phyloP scores from a whole-genome alignment of 1,140 invertebrate species.

The Argopecten irradians region DNA sequence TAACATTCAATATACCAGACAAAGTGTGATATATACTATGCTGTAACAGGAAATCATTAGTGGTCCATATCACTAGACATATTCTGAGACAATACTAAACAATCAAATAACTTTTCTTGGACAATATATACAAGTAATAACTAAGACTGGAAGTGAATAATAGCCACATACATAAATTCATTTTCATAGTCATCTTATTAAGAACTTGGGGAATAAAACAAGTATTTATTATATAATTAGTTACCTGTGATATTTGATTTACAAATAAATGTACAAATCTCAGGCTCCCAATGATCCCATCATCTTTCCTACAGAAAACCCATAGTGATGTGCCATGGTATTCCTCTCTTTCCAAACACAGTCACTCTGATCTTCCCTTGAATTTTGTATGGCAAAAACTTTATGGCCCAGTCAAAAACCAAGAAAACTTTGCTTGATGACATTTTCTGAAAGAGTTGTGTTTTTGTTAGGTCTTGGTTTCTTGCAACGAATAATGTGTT shows the following conservation, averaged over 20 bases:
- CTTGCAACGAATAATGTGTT: slow-evolving; percentile 27
- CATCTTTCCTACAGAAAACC: slow-evolving; percentile 28
- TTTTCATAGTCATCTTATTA: background rate
- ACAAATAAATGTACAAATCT: slow-evolving; percentile 40
- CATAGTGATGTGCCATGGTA: slow-evolving; percentile 34
- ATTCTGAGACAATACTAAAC: too few relatives aligned
- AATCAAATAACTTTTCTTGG: background rate
- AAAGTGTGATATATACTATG: background rate
- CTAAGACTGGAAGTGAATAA: background rate
- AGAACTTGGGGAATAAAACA: background rate
- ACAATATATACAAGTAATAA: background rate
- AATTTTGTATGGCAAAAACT: slow-evolving; percentile 28
- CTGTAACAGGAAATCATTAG: slow-evolving; percentile 28
- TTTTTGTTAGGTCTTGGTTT: slow-evolving; percentile 37
- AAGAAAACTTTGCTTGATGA: too few relatives aligned
- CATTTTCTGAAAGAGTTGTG: slow-evolving; percentile 24
- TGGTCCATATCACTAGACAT: slow-evolving; percentile 35
- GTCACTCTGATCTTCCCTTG: slow-evolving; percentile 33
- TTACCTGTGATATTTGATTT: slow-evolving; percentile 33
- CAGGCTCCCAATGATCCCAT: slow-evolving; percentile 30
- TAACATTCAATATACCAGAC: too few relatives aligned
- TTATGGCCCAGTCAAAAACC: slow-evolving; percentile 40
- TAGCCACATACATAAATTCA: background rate
- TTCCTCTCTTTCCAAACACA: slow-evolving; percentile 33
- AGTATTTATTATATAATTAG: too few relatives aligned